A percentile compares a stretch with the other conserved stretches of the same genome.
These are phyloP conservation scores for Entomobrya multifasciata DNA, from an alignment of 2,888 invertebrate genomes.

Conservation along the genomic window DNA sequence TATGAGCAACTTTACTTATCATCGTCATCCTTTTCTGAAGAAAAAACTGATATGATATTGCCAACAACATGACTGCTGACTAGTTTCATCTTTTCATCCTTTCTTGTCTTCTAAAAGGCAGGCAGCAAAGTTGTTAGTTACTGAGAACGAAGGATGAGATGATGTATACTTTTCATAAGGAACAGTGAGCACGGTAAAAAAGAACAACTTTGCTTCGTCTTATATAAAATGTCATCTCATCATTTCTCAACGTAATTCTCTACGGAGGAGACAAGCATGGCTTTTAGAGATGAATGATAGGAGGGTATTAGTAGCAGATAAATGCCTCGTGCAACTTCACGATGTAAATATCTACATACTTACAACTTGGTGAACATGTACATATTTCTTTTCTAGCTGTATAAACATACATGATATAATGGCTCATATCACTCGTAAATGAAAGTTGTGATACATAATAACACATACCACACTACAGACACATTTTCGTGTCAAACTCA, in stretches of 20 bases:
- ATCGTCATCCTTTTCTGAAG: conserved; percentile 45
- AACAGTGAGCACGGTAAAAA: conserved; percentile 50
- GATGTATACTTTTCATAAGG: conserved; percentile 37
- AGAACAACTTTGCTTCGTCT: conserved; percentile 57
- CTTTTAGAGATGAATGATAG: conserved; percentile 62
- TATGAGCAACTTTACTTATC: conserved; percentile 61
- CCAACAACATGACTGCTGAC: conserved; percentile 47
- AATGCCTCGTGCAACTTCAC: conserved; percentile 37
- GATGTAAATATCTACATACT: conserved; percentile 24
- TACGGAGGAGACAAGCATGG: conserved; percentile 63
- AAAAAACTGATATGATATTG: conserved; percentile 49
- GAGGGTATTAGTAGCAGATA: conserved; percentile 53
- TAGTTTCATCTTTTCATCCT: conserved; percentile 46
- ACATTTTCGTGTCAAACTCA: background rate
- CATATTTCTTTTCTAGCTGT: background rate
- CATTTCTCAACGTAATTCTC: conserved; percentile 72
- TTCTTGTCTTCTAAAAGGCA: background rate
- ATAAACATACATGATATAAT: background rate
- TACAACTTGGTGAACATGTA: conserved; percentile 1
- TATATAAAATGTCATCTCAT: conserved; percentile 71
- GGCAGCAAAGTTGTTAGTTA: too few species aligned
- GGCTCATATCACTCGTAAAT: conserved; percentile 10
- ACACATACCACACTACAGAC: background rate
- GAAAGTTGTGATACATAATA: conserved; percentile 4
- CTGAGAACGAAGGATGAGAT: background rate